Conservation (phyloP, 2,113 vertebrate species). For the pig (Sus scrofa) region DNA sequence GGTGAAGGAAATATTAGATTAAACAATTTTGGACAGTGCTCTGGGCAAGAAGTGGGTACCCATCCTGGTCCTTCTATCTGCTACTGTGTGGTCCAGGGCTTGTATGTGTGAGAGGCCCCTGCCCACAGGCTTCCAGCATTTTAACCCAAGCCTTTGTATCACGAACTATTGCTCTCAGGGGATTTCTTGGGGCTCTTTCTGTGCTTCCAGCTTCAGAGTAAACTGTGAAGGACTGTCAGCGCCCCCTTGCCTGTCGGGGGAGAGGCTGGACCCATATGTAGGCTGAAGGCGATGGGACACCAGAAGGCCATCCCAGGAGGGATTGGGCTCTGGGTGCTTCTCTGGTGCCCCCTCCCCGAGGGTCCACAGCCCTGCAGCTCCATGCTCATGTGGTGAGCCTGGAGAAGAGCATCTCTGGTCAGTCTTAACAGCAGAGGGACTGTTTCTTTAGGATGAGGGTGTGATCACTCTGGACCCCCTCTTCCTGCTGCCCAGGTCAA, state of each 20-base stretch:
- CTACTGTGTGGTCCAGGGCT: not conserved
- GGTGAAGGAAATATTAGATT: not conserved
- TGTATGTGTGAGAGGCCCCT: fast-evolving
- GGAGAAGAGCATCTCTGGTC: not conserved
- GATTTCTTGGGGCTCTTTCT: not conserved
- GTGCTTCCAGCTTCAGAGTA: not conserved
- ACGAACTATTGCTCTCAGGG: not conserved
- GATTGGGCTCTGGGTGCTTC: not conserved
- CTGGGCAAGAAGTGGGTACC: not conserved
- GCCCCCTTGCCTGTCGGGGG: too few species aligned
- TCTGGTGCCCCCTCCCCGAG: not conserved
- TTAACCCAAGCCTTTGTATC: not conserved
- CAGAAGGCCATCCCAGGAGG: not conserved
- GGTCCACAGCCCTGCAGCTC: not conserved
- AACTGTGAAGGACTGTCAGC: too few species aligned
- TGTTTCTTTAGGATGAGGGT: too few species aligned
- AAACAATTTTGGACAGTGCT: not conserved
- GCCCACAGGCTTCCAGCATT: not conserved
- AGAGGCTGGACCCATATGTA: not conserved
- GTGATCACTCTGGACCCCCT: not conserved
- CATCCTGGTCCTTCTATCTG: not conserved
- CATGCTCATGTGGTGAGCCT: not conserved
- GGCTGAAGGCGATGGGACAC: not conserved
- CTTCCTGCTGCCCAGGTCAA: too few species aligned
- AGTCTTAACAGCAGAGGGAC: not conserved